Evolutionary conservation across 2,797 vertebrate species (phyloP).

Genomic region (Takifugu ocellatus): DNA sequence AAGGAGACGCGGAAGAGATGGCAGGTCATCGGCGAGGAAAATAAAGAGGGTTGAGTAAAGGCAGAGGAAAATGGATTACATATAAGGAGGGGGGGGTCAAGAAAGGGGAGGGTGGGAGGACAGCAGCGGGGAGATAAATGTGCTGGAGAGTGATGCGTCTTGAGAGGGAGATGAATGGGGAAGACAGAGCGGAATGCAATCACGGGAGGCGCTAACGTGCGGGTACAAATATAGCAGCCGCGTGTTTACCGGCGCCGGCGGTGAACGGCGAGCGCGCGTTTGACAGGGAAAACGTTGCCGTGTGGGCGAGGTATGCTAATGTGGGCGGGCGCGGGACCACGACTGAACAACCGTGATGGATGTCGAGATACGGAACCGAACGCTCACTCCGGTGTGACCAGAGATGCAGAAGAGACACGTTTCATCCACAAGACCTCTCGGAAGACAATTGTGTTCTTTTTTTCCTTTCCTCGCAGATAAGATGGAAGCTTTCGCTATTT

Average conservation of each 20-base stretch:
- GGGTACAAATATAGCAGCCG: conserved; percentile 19
- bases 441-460: too few relatives aligned
- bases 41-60: conserved; percentile 29
- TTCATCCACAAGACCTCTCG: too few relatives aligned
- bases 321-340: conserved; percentile 30
- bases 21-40: conserved; percentile 20
- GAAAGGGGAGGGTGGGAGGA: conserved; percentile 27
- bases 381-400: too few relatives aligned
- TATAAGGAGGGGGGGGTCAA: conserved; percentile 43
- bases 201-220: conserved; percentile 34
- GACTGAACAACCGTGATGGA: conserved; percentile 37
- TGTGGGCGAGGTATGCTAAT: conserved; percentile 29
- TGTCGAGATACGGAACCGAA: background rate
- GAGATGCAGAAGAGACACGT: too few relatives aligned
- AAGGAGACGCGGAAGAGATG: conserved; percentile 45
- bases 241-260: conserved; percentile 17
- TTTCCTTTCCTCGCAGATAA: too few relatives aligned
- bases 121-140: conserved; percentile 30
- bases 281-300: too few relatives aligned
- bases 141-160: conserved; percentile 46
- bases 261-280: background rate
- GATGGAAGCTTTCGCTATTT: too few relatives aligned
- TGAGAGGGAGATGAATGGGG: conserved; percentile 9
- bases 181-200: conserved; percentile 24
- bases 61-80: conserved; percentile 48